Conservation (phyloP, 2,113 vertebrate genomes). For the Dasyornis broadbenti region DNA sequence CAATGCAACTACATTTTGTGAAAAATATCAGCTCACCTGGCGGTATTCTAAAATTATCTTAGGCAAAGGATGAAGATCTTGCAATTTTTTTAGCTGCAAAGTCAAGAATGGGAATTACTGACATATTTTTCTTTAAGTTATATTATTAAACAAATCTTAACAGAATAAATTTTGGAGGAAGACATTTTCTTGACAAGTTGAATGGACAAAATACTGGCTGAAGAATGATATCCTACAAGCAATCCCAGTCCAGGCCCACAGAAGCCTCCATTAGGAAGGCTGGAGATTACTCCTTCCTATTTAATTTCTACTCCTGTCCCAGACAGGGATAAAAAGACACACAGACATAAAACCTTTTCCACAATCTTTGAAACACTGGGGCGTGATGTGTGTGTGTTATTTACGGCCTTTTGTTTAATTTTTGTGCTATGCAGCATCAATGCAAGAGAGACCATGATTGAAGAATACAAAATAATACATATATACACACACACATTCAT, state of each 20-base stretch:
- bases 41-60: conserved; percentile 89
- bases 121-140: neutral
- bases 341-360: neutral
- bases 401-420: neutral
- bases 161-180: neutral
- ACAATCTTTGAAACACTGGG: neutral
- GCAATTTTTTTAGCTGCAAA: conserved; percentile 81
- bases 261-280: neutral
- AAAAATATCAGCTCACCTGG: conserved; percentile 70
- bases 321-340: neutral
- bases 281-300: neutral
- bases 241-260: neutral
- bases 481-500: neutral
- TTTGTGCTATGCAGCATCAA: neutral
- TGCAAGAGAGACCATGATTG: neutral
- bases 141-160: neutral
- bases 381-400: neutral
- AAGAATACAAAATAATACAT: neutral
- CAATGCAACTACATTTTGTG: neutral
- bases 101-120: neutral
- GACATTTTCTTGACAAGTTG: neutral
- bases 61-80: conserved; percentile 87
- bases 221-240: neutral
- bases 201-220: neutral
- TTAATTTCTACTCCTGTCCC: neutral